phyloP scores from a whole-genome alignment of 30 jellyfish, hydroid and myxozoan species.

The Pseudorhiza aurosa region DNA sequence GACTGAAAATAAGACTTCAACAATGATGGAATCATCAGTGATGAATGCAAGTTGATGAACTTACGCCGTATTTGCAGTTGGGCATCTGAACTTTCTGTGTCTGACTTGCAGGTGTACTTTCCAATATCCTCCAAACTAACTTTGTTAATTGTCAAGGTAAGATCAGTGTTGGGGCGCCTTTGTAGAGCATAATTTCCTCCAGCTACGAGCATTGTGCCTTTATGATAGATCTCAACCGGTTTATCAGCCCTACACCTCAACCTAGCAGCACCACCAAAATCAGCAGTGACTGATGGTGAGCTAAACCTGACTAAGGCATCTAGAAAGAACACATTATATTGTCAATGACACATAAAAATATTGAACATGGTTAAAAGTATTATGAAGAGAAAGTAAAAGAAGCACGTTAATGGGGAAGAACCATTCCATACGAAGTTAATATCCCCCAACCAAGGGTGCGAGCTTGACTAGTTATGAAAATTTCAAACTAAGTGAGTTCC shows the following conservation, averaged over 20 bases:
- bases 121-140: neutral
- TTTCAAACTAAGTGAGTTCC: too few relatives aligned
- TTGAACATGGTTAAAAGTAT: too few relatives aligned
- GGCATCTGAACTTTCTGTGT: too few relatives aligned
- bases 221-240: neutral
- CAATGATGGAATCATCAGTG: too few relatives aligned
- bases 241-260: neutral
- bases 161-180: neutral
- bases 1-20: too few relatives aligned
- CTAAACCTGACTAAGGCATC: neutral
- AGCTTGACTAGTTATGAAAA: too few relatives aligned
- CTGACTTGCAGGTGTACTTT: slow-evolving; percentile 1
- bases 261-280: neutral
- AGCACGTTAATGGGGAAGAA: too few relatives aligned
- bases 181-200: neutral
- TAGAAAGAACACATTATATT: too few relatives aligned
- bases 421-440: too few relatives aligned
- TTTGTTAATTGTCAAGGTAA: neutral
- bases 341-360: neutral
- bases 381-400: too few relatives aligned
- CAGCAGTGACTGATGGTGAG: neutral
- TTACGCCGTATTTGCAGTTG: neutral
- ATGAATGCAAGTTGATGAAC: neutral
- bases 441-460: too few relatives aligned
- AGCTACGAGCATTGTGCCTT: neutral